A percentile compares a stretch with the other conserved stretches of the same genome.
Conservation (phyloP, 2,888 invertebrate species). For the Drosophila setosimentum region DNA sequence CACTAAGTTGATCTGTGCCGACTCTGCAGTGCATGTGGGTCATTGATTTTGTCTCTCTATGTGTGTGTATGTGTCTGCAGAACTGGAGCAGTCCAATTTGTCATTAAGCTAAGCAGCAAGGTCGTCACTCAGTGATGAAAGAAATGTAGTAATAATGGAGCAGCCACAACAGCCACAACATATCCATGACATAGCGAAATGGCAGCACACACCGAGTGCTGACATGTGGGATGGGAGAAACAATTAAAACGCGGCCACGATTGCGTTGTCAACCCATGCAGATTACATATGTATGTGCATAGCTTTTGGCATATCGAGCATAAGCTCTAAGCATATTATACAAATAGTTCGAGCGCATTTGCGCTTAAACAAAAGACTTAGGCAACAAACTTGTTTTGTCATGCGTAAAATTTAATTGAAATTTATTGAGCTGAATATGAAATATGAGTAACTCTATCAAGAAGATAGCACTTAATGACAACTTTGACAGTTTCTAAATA, state of each 20-base stretch:
- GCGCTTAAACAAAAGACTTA: constrained; percentile 65
- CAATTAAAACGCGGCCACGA: constrained; percentile 56
- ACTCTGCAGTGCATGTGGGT: constrained; percentile 60
- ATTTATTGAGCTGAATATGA: constrained; percentile 22
- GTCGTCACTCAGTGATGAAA: constrained; percentile 44
- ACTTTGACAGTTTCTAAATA: neutral
- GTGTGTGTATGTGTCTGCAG: constrained; percentile 34
- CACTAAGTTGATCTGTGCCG: constrained; percentile 42
- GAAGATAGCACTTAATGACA: neutral
- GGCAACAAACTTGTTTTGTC: constrained; percentile 68
- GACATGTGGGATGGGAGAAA: constrained; percentile 40
- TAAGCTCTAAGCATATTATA: neutral
- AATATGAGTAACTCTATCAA: neutral
- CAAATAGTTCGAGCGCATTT: constrained; percentile 24
- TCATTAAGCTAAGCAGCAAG: constrained; percentile 53
- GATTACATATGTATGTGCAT: neutral
- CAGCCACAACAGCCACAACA: constrained; percentile 8
- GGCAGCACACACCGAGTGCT: neutral
- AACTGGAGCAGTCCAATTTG: constrained; percentile 61
- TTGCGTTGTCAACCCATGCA: constrained; percentile 56
- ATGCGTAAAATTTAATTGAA: too few species aligned
- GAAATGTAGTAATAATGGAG: constrained; percentile 33
- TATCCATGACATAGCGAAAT: constrained; percentile 22
- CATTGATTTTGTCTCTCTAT: constrained; percentile 26
- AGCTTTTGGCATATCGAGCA: neutral